These are phyloP conservation scores for Hydrolagus affinis DNA, from an alignment of 2,113 vertebrate genomes.

Conservation along the genomic window DNA sequence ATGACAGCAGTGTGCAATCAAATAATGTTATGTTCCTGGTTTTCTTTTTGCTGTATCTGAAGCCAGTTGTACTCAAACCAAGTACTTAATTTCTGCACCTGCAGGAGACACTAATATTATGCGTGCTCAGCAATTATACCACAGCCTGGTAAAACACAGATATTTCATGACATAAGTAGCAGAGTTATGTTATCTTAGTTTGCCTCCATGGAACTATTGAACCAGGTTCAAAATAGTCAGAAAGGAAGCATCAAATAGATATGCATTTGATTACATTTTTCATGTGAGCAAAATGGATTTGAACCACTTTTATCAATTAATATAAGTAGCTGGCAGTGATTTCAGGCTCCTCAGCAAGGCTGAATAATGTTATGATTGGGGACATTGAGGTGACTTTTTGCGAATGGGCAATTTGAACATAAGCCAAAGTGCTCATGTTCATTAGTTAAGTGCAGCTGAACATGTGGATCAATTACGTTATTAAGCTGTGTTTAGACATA, in stretches of 20 bases:
- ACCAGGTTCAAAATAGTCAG: not conserved
- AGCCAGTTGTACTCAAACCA: not conserved
- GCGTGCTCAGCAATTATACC: not conserved
- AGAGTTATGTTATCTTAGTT: not conserved
- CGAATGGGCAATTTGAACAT: not conserved
- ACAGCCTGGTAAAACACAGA: not conserved
- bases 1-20: not conserved
- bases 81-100: not conserved
- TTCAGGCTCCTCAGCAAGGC: not conserved
- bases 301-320: not conserved
- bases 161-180: not conserved
- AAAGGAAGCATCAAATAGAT: not conserved
- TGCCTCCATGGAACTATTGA: not conserved
- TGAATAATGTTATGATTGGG: not conserved
- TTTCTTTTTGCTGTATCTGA: not conserved
- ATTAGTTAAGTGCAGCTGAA: not conserved
- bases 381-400: not conserved
- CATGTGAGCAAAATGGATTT: not conserved
- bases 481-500: not conserved
- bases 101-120: not conserved
- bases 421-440: not conserved
- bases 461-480: not conserved
- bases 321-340: not conserved
- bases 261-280: not conserved
- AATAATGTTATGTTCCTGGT: not conserved